Conservation (phyloP, 2,113 vertebrate species). For the Aplodontia rufa region DNA sequence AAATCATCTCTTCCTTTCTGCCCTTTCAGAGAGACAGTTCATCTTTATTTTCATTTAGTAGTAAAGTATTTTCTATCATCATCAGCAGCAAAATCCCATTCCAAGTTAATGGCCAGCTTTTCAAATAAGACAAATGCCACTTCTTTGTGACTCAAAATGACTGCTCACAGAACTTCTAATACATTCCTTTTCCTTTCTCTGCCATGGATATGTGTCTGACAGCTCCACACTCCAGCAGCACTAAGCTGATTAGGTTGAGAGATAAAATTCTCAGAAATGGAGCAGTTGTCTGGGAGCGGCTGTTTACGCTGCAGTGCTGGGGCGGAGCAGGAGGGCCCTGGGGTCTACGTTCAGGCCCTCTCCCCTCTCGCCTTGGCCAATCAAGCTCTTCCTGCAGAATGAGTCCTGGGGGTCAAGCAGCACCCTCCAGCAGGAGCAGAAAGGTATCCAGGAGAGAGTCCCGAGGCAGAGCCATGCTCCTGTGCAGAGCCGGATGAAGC, state of each 20-base stretch:
- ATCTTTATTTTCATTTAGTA: constrained; percentile 1
- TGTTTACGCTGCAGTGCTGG: neutral
- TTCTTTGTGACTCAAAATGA: neutral
- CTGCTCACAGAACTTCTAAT: neutral
- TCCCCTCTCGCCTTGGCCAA: neutral
- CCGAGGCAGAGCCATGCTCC: neutral
- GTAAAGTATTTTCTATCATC: constrained; percentile 18
- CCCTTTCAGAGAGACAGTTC: neutral
- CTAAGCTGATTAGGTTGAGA: neutral
- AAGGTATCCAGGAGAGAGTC: neutral
- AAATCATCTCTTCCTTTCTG: neutral
- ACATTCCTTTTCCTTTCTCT: neutral
- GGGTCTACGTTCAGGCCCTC: neutral
- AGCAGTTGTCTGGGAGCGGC: neutral
- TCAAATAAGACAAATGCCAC: neutral
- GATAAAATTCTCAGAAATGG: neutral
- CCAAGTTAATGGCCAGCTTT: neutral
- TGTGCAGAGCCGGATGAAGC: fast-evolving
- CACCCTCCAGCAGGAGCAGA: neutral
- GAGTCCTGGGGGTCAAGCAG: neutral
- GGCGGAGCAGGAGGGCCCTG: neutral
- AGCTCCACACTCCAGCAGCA: neutral
- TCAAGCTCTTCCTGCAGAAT: neutral
- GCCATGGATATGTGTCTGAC: neutral
- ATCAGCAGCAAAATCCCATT: neutral